These are phyloP conservation scores for Plectropomus leopardus DNA, from an alignment of 2,113 vertebrate species.

Conservation along the genomic window DNA sequence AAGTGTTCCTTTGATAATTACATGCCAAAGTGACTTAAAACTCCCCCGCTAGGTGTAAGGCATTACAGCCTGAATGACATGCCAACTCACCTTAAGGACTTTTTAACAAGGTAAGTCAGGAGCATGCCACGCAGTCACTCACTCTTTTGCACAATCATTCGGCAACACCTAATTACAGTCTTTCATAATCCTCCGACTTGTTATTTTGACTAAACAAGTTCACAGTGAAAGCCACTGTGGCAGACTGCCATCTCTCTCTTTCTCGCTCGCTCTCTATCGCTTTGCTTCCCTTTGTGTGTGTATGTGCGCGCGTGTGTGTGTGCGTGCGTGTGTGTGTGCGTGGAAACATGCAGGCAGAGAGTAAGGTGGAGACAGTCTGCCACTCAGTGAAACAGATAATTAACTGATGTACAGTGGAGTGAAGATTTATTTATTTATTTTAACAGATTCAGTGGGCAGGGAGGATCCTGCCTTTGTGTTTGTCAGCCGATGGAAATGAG, in stretches of 20 bases:
- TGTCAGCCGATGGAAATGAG: constrained; percentile 79
- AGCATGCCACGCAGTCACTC: constrained; percentile 63
- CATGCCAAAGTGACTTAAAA: constrained; percentile 86
- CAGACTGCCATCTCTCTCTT: constrained; percentile 68
- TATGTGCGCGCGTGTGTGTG: constrained; percentile 15
- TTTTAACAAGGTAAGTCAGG: constrained; percentile 77
- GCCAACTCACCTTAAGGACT: constrained; percentile 82
- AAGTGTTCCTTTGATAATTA: constrained; percentile 86
- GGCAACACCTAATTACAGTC: constrained; percentile 80
- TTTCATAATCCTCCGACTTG: constrained; percentile 77
- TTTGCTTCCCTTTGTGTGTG: constrained; percentile 5
- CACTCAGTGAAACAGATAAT: constrained; percentile 82
- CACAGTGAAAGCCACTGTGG: constrained; percentile 62
- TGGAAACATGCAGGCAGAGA: constrained; percentile 52
- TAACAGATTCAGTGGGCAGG: constrained; percentile 61
- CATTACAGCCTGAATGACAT: constrained; percentile 77
- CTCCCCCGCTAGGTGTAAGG: constrained; percentile 68
- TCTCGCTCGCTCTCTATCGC: constrained; percentile 4
- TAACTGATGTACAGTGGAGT: constrained; percentile 69
- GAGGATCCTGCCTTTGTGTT: constrained; percentile 64
- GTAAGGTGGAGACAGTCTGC: constrained; percentile 70
- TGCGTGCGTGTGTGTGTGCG: constrained; percentile 12
- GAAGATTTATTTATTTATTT: constrained; percentile 74
- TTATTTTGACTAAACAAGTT: constrained; percentile 83
- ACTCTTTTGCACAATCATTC: constrained; percentile 58